Base-by-base conservation (phyloP, 2,888 invertebrate genomes). In the Caenorhabditis panamensis region DNA sequence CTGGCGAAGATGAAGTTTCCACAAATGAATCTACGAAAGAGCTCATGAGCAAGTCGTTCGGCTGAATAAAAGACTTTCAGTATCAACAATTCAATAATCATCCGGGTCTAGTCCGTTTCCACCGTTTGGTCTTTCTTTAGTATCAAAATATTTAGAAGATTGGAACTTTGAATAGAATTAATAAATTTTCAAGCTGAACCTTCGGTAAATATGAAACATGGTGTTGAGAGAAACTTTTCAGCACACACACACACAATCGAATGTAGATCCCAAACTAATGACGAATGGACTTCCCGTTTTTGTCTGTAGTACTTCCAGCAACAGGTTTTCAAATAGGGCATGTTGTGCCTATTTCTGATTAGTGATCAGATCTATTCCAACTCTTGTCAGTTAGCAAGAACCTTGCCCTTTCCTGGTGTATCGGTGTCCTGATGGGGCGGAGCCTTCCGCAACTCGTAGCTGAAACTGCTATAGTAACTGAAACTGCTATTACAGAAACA, bases 21-120 rank as follows among this genome's bases (percentile, higher is more conserved):
- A 75, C 75, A 11, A 75, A 75, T 41, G 75, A 75, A 61, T 75
- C 75, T 11, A 75, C 75, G 5, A 75, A 75, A 41, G 75, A 75
- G 36, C 41, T 75, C 11, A 75, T 75, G 75, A 53, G 28, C 36
- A 75, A 75, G 61, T 56, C 63, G 22, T 72, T 72, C 6, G 47
- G 63, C 18, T 73, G 31, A 61, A 6, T 41, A 41, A 6, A 41
- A 47, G 2, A 47, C 18, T 18, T 5, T 13, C 11, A 16, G 41
- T 11, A 16, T 11, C 16, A 5, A 13, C 13, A 47, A 47, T 9
- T 47, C 47, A n/a, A 3, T n/a, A 4, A 47, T 9, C 9, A 2
- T 47, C 18, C 47, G 47, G 47, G 47, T 47, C 47, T 47, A 41
- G 41, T 41, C 41, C 41, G 47, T 18, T 47, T 47, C 18, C 3